Percentiles rank a stretch among this genome's conserved stretches.
These are phyloP conservation scores for Eptesicus fuscus DNA, from an alignment of 2,113 vertebrate genomes.

Conservation along the genomic window DNA sequence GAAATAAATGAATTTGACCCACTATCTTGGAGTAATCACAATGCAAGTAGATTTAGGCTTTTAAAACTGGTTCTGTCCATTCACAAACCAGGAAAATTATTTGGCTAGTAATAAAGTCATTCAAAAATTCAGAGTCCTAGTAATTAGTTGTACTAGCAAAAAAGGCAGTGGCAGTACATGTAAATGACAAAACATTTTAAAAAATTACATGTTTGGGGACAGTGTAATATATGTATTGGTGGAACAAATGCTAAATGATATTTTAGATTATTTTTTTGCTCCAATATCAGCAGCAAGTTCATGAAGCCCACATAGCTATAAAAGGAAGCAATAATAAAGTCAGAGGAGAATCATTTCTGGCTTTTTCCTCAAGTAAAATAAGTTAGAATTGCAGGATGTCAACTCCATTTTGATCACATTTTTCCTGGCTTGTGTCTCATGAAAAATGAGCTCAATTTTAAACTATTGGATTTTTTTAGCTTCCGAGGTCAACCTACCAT, in stretches of 20 bases:
- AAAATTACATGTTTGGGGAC: background rate
- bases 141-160: background rate
- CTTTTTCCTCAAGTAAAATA: conserved; percentile 45
- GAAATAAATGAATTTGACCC: background rate
- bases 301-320: background rate
- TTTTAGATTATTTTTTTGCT: conserved; percentile 8
- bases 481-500: conserved; percentile 8
- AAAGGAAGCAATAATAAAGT: conserved; percentile 20
- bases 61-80: background rate
- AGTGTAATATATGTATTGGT: background rate
- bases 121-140: background rate
- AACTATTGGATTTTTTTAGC: conserved; percentile 59
- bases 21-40: background rate
- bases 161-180: background rate
- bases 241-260: background rate
- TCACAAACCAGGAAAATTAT: background rate
- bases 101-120: background rate
- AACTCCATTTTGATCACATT: conserved; percentile 46
- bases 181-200: background rate
- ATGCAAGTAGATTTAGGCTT: background rate
- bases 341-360: background rate
- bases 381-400: conserved; percentile 48
- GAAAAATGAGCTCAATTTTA: conserved; percentile 68
- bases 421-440: conserved; percentile 48
- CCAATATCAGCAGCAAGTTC: background rate